Conservation (phyloP, 2,113 vertebrate genomes). For the Sphaerodactylus townsendi region DNA sequence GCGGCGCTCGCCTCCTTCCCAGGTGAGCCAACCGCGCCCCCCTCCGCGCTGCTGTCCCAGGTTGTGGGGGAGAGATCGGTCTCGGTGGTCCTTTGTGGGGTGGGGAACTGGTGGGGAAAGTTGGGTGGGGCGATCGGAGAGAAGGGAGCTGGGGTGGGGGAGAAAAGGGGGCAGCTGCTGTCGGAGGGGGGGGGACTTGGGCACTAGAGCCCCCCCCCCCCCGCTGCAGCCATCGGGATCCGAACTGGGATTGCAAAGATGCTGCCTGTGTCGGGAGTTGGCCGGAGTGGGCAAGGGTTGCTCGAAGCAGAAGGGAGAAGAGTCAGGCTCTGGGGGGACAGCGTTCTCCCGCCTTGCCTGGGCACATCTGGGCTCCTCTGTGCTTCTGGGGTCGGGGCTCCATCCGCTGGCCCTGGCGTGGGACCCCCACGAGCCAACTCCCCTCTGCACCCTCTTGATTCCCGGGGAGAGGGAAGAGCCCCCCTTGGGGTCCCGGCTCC, state of each 20-base stretch:
- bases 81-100: background rate
- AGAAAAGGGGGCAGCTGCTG: slow-evolving; percentile 37
- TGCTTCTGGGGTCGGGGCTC: too few species aligned
- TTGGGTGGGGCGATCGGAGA: background rate
- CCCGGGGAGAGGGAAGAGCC: too few species aligned
- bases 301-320: too few species aligned
- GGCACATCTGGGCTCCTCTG: too few species aligned
- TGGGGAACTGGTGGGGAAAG: background rate
- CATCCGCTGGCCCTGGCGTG: too few species aligned
- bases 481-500: background rate
- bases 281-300: background rate
- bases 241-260: background rate
- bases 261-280: background rate
- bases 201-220: background rate
- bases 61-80: too few species aligned
- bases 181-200: too few species aligned
- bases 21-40: slow-evolving; percentile 64
- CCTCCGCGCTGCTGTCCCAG: background rate
- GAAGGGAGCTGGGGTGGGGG: background rate
- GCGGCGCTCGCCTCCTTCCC: slow-evolving; percentile 68
- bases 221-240: slow-evolving; percentile 54
- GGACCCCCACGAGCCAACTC: too few species aligned
- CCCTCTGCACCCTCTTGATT: too few species aligned
- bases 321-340: background rate
- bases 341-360: too few species aligned